Percentiles rank a stretch among this genome's conserved stretches.
These are phyloP conservation scores for Platyscapa corneri DNA, from an alignment of 1,140 invertebrate species.

Conservation along the genomic window DNA sequence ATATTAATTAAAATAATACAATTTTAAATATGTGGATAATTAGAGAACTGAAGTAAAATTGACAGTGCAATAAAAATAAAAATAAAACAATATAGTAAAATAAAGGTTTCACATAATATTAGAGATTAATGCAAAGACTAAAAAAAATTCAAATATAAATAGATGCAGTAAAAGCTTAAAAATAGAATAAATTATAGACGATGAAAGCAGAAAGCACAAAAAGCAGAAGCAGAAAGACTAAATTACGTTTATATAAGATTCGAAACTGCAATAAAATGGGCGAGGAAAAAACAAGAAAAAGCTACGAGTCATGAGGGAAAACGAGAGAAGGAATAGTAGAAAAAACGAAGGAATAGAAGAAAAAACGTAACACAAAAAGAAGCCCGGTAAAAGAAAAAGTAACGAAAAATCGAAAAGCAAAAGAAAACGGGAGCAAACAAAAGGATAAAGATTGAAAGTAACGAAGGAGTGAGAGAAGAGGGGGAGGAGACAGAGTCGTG, in stretches of 20 bases:
- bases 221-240: not conserved
- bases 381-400: not conserved
- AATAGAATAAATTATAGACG: not conserved
- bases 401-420: not conserved
- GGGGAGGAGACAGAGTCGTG: not conserved
- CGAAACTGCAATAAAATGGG: not conserved
- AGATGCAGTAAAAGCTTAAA: not conserved
- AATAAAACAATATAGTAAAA: not conserved
- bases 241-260: not conserved
- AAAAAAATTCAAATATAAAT: not conserved
- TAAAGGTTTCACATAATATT: no score
- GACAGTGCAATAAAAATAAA: not conserved
- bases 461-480: not conserved
- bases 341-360: not conserved
- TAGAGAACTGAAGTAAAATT: no score
- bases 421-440: conserved; percentile 7
- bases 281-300: not conserved
- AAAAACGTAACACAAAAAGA: no score
- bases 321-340: no score
- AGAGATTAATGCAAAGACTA: no score
- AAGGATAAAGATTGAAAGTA: not conserved
- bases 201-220: not conserved
- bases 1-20: not conserved
- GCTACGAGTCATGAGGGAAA: not conserved
- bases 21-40: not conserved